These are phyloP conservation scores for Choloepus hoffmanni DNA, from an alignment of 2,113 vertebrate genomes.

Conservation along the genomic window DNA sequence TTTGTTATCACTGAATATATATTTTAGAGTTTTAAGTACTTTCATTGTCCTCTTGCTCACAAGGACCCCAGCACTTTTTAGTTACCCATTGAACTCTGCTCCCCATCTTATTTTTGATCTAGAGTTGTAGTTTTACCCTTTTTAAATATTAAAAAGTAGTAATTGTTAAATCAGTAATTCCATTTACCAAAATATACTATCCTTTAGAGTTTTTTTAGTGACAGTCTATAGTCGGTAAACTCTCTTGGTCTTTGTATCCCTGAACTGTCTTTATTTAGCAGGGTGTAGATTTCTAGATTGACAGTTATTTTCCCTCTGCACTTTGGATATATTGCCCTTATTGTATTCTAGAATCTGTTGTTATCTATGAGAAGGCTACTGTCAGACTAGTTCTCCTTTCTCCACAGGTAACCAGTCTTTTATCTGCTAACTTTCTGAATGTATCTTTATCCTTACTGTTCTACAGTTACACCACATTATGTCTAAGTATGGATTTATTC, in stretches of 20 bases:
- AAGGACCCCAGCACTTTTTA: not conserved
- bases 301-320: not conserved
- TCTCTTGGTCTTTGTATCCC: not conserved
- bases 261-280: not conserved
- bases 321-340: not conserved
- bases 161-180: not conserved
- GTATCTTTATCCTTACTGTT: not conserved
- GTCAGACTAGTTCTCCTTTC: not conserved
- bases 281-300: not conserved
- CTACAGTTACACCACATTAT: not conserved
- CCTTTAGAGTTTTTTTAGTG: not conserved
- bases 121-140: not conserved
- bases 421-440: not conserved
- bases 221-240: not conserved
- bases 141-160: slow-evolving; percentile 11
- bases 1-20: not conserved
- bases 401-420: not conserved
- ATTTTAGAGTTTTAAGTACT: not conserved
- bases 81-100: not conserved
- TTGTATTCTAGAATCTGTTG: not conserved
- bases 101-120: not conserved
- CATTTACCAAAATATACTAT: not conserved
- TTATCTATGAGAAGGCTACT: not conserved
- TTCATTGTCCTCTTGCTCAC: not conserved
- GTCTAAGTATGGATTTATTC: not conserved